phyloP scores from a whole-genome alignment of 2,888 invertebrate genomes.

The Herminia tarsipennalis region DNA sequence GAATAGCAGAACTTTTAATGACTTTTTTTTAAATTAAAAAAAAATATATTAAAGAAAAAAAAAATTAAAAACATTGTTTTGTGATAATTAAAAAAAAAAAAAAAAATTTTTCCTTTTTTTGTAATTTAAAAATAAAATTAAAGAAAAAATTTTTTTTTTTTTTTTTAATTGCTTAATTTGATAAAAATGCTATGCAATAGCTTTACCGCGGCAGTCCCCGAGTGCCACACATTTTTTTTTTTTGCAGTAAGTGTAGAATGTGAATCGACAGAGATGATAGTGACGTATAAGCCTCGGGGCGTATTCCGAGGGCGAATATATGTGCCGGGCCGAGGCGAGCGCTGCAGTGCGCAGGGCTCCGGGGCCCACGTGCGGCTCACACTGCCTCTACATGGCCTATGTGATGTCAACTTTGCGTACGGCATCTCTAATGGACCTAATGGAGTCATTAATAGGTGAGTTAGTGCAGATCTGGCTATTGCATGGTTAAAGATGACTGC shows the following conservation, averaged over 20 bases:
- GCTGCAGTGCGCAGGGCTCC: constrained; percentile 86
- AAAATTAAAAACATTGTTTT: too few species aligned
- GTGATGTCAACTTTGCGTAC: constrained; percentile 85
- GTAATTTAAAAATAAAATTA: too few species aligned
- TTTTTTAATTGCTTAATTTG: not conserved
- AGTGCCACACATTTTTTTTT: not conserved
- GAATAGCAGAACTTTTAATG: too few species aligned
- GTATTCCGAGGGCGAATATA: constrained; percentile 91
- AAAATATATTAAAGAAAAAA: too few species aligned
- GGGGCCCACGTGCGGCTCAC: constrained; percentile 78
- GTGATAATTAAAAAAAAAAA: too few species aligned
- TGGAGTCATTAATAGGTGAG: constrained; percentile 79
- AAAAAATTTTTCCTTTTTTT: too few species aligned
- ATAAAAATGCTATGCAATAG: too few species aligned
- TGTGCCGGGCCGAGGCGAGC: constrained; percentile 91
- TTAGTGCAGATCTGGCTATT: not conserved
- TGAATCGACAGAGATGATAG: constrained; percentile 88
- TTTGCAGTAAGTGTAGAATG: constrained; percentile 91
- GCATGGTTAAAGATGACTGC: not conserved
- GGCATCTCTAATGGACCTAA: constrained; percentile 75
- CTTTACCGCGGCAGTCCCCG: too few species aligned
- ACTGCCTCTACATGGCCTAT: constrained; percentile 86
- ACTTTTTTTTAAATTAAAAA: too few species aligned
- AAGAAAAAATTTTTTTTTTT: too few species aligned
- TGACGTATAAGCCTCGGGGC: constrained; percentile 87